Conservation (phyloP, 2,113 vertebrate genomes). For the Psettodes erumei region DNA sequence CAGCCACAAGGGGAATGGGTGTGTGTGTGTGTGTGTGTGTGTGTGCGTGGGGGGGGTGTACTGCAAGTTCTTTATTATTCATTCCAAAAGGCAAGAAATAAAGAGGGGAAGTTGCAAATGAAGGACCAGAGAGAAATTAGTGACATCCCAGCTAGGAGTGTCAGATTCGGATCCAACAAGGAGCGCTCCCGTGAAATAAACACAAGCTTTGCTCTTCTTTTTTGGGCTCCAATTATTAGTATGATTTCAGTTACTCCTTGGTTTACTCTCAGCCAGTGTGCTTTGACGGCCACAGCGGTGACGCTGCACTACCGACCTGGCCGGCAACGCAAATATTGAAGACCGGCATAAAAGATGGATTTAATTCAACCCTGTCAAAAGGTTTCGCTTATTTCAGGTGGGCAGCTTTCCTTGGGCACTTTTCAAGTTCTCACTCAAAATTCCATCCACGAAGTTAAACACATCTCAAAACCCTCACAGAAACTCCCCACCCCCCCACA, state of each 20-base stretch:
- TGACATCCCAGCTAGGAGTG: slow-evolving; percentile 37
- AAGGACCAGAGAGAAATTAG: slow-evolving; percentile 39
- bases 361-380: slow-evolving; percentile 36
- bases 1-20: slow-evolving; percentile 9
- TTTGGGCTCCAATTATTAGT: background rate
- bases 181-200: slow-evolving; percentile 63
- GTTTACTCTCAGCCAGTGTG: background rate
- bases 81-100: slow-evolving; percentile 29
- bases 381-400: slow-evolving; percentile 66
- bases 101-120: slow-evolving; percentile 16
- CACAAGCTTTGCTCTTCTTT: slow-evolving; percentile 56
- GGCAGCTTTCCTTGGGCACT: slow-evolving; percentile 62
- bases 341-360: background rate
- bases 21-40: no score
- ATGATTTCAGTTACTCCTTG: background rate
- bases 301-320: background rate
- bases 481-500: no score
- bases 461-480: slow-evolving; percentile 6
- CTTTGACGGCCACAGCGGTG: background rate
- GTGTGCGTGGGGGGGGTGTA: slow-evolving; percentile 26
- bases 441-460: slow-evolving; percentile 52
- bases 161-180: slow-evolving; percentile 61
- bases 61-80: slow-evolving; percentile 29
- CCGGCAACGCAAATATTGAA: background rate
- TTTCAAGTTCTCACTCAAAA: slow-evolving; percentile 38